Conservation (phyloP, 1,140 invertebrate genomes). For the Lepidurus arcticus region DNA sequence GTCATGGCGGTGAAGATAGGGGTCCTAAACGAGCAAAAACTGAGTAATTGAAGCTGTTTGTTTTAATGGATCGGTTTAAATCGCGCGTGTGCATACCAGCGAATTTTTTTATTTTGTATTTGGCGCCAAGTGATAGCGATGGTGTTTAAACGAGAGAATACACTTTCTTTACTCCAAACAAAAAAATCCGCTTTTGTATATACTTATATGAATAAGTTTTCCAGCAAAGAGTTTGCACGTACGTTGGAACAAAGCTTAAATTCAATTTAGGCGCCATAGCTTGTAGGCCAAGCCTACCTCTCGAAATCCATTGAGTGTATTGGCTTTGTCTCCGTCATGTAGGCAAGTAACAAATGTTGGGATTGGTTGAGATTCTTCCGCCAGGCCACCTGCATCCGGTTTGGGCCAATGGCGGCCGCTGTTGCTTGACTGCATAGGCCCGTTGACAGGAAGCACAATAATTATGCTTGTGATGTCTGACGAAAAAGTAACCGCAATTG, state of each 20-base stretch:
- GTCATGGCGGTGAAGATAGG: not conserved
- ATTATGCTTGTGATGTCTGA: constrained; percentile 30
- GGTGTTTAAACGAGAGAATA: not conserved
- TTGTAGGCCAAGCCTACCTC: not conserved
- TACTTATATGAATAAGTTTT: not conserved
- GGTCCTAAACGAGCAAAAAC: not conserved
- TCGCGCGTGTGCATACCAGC: constrained; percentile 6
- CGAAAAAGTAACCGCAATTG: constrained; percentile 29
- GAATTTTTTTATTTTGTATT: constrained; percentile 27
- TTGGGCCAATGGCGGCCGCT: constrained; percentile 15
- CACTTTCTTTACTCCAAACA: not conserved
- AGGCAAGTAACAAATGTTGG: constrained; percentile 12
- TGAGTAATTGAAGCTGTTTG: not conserved
- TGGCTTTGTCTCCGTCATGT: not conserved
- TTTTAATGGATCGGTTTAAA: not conserved
- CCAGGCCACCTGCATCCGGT: constrained; percentile 20
- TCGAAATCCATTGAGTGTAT: constrained; percentile 13
- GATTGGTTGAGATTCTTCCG: constrained; percentile 10
- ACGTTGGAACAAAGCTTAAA: not conserved
- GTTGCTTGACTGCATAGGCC: constrained; percentile 12
- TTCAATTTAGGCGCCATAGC: not conserved
- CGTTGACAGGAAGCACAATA: constrained; percentile 31
- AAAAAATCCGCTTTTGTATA: not conserved
- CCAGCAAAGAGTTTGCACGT: not conserved
- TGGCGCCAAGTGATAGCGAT: not conserved